These are phyloP conservation scores for Urocolius indicus DNA, from an alignment of 2,113 vertebrate species.

Conservation along the genomic window DNA sequence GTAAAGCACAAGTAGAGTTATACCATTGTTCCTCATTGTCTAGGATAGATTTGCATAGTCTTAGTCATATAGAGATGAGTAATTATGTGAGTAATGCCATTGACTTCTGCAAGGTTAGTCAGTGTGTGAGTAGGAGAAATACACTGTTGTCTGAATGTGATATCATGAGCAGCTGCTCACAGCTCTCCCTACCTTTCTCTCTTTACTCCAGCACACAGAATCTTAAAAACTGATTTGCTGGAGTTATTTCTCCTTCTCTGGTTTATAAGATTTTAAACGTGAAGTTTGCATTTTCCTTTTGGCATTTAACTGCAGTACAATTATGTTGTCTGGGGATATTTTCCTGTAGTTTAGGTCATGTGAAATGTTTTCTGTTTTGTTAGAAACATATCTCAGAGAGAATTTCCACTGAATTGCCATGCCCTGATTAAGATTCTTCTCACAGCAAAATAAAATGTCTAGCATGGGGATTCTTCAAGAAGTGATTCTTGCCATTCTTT, in stretches of 20 bases:
- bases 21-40: background rate
- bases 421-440: background rate
- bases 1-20: background rate
- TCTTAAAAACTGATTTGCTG: slow-evolving; percentile 21
- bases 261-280: background rate
- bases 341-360: background rate
- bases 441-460: background rate
- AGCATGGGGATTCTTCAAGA: background rate
- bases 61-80: slow-evolving; percentile 12
- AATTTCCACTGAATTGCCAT: background rate
- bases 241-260: background rate
- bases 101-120: slow-evolving; percentile 1
- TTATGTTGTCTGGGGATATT: background rate
- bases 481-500: background rate
- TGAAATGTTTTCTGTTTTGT: background rate
- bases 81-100: background rate
- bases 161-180: background rate
- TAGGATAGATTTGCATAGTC: background rate
- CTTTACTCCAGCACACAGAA: background rate
- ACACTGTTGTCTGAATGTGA: background rate
- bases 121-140: background rate
- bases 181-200: background rate
- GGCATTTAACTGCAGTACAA: slow-evolving; percentile 35
- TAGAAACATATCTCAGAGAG: background rate
- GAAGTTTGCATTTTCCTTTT: slow-evolving; percentile 28